Base-by-base conservation (phyloP, 2,113 vertebrate genomes). In the Falcunculus frontatus region DNA sequence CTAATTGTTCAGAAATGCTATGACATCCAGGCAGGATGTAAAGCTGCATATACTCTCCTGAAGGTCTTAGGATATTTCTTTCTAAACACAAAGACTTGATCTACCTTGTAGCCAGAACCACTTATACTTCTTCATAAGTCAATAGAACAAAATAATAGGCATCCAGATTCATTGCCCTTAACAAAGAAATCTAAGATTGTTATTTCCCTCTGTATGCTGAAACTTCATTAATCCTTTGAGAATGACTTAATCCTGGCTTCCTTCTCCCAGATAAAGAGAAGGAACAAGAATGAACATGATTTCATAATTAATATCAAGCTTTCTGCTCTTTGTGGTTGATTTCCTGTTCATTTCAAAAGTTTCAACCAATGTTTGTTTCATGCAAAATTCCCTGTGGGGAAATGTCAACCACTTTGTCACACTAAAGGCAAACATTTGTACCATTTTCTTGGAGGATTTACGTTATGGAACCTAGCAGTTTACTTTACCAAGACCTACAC, bases 31-130 rank as follows among this genome's bases (percentile, higher is more conserved):
- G 30, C 11, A 62, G 13, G 11, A 74, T 53, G 15, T 30, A 49
- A 57, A 84, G 11, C 7, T 3, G 15, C 5, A 7, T 32, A 56
- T 0, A 3, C 7, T 59, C 4, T n/a, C 10, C 42, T 63, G 41
- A 64, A 73, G 6, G n/a, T 35, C 57, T 81, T 23, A 46, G 19
- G 9, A 27, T 22, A 39, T 53, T 81, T 84, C 4, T 49, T 91
- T 47, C n/a, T 87, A 55, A 91, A 29, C 4, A 50, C 1, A 55
- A 64, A 44, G 4, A 2, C 17, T 80, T 85, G 12, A 49, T 68
- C 19, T 60, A n/a, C 25, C 15, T 29, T 44, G 23, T 29, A 87
- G 26, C 27, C 88, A 32, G 21, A 84, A 4, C 3, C 6, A 68
- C 41, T 56, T 10, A 14, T 47, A 35, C 16, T 60, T 19, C 25